phyloP scores from a whole-genome alignment of 2,797 vertebrate species.

The Rhinoraja longicauda region DNA sequence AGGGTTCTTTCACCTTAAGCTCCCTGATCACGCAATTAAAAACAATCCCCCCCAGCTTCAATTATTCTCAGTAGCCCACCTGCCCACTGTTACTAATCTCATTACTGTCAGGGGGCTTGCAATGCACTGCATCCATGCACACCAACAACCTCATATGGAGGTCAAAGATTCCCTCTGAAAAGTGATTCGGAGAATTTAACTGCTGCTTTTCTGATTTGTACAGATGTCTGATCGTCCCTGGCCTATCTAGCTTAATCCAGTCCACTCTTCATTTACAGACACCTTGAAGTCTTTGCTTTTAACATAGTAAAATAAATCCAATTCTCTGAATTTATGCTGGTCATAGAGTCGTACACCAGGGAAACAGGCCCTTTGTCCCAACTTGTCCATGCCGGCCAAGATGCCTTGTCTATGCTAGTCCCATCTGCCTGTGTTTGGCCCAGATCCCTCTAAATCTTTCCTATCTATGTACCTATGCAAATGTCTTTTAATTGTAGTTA shows the following conservation, averaged over 20 bases:
- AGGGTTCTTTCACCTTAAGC: too few relatives aligned
- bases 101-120: background rate
- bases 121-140: background rate
- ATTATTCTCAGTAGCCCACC: background rate
- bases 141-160: background rate
- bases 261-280: background rate
- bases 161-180: background rate
- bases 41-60: background rate
- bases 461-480: too few relatives aligned
- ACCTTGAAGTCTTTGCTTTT: background rate
- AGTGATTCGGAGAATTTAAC: background rate
- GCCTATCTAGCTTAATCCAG: background rate
- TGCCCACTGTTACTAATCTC: background rate
- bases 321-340: background rate
- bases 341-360: too few relatives aligned
- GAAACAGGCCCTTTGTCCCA: too few relatives aligned
- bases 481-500: too few relatives aligned
- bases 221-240: background rate
- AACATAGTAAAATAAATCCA: background rate
- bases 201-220: background rate
- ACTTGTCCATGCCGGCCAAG: too few relatives aligned
- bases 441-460: too few relatives aligned
- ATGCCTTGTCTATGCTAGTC: too few relatives aligned
- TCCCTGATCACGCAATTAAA: too few relatives aligned
- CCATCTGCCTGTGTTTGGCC: too few relatives aligned